Evolutionary conservation across 2,797 vertebrate genomes (phyloP), one percentile per base, ranked within the genome.

Genomic region (Arremon brunneinucha): DNA sequence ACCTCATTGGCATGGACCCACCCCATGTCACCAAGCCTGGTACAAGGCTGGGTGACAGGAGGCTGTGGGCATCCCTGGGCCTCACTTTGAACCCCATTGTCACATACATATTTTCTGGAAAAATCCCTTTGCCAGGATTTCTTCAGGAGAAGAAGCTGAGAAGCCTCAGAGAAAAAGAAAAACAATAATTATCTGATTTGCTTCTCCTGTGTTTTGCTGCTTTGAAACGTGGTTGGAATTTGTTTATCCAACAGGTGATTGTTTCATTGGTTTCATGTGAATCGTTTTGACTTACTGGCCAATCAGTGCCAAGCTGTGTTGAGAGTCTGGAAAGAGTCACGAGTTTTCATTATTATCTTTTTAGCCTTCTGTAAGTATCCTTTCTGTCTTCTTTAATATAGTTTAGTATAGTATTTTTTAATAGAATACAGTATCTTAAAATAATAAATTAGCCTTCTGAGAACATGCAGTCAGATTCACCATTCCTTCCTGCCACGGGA

Each of bases 21-120:
- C 5, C 3, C 26, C 35, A 15, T 2, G 0, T 72, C 76, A 76
- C 56, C 43, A 80, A 2, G 12, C 18, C 39, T 35, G 28, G 21
- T 47, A 63, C 20, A 52, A 14, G 1, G 2, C 21, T 72, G 57
- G 20, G 11, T 27, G 8, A 20, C 30, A 35, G 24, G 53, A 86
- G 26, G 11, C 46, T 63, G 3, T 52, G 46, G 27, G 8, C n/a
- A 72, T 0, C 1, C 9, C 0, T 0, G 17, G 14, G 63, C 11
- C 12, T 35, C 23, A 30, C 16, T 68, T 62, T 30, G 10, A 27
- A 41, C 4, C 18, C 21, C 27, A 50, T 2, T n/a, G 32, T 22
- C 53, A 55, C 32, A n/a, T 55, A 9, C 20, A 9, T 7, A 55
- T n/a, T n/a, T n/a, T 22, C 53, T 55, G 32, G 32, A 22, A 55